phyloP scores from a whole-genome alignment of 2,113 vertebrate species.

The Ptilorrhoa leucosticta region DNA sequence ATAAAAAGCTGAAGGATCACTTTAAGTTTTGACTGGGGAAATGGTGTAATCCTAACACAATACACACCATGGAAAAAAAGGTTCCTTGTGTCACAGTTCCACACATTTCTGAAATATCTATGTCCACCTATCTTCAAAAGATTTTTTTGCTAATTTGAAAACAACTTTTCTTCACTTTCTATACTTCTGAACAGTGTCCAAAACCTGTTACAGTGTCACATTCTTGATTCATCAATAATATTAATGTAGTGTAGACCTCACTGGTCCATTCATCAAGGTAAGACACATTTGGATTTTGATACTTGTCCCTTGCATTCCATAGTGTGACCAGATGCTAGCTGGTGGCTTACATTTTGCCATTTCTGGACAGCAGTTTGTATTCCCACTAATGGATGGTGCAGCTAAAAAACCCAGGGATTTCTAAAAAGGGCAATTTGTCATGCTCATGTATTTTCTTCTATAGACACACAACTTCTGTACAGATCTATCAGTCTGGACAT shows the following conservation, averaged over 20 bases:
- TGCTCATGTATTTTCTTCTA: neutral
- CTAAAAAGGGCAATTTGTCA: neutral
- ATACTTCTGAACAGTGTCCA: neutral
- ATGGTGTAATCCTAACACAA: neutral
- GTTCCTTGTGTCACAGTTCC: neutral
- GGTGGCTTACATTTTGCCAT: neutral
- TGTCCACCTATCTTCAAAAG: neutral
- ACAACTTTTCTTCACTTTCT: neutral
- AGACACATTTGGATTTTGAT: neutral
- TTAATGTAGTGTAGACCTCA: neutral
- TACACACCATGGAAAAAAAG: neutral
- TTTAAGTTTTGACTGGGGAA: neutral
- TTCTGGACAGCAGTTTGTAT: neutral
- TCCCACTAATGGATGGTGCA: neutral
- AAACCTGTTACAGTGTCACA: neutral
- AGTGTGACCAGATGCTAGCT: neutral
- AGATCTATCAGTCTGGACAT: neutral
- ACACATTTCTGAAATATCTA: neutral
- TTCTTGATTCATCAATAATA: neutral
- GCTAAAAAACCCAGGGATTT: neutral
- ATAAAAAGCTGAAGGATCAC: neutral
- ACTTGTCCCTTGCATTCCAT: neutral
- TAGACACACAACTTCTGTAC: neutral
- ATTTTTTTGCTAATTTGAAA: neutral
- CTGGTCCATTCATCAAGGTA: neutral